phyloP scores from a whole-genome alignment of 2,797 vertebrate species.

The Steatocranus sp. region DNA sequence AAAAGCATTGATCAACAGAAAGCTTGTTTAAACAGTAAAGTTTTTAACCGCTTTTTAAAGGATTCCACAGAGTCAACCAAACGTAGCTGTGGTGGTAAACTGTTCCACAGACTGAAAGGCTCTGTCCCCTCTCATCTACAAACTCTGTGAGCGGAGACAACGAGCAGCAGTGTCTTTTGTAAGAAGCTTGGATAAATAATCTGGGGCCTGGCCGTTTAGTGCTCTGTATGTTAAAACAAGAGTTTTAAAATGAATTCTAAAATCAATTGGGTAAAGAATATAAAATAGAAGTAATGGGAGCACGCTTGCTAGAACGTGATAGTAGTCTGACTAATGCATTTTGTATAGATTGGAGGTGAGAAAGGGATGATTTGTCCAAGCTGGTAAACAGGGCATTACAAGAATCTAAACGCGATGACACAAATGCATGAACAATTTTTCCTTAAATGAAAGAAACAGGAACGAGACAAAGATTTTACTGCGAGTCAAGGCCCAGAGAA shows the following conservation, averaged over 20 bases:
- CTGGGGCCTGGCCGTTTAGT: fast-evolving
- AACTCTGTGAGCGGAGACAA: neutral
- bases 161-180: neutral
- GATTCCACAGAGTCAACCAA: neutral
- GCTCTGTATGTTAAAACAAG: neutral
- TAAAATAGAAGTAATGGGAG: neutral
- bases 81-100: neutral
- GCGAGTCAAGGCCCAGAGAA: neutral
- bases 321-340: neutral
- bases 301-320: neutral
- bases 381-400: neutral
- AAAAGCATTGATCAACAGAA: neutral
- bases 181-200: neutral
- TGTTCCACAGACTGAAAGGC: neutral
- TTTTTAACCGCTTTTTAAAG: neutral
- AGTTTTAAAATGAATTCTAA: neutral
- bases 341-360: neutral
- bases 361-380: neutral
- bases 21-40: neutral
- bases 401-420: neutral
- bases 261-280: neutral
- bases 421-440: neutral
- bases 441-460: neutral
- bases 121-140: neutral
- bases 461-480: neutral